Conservation (phyloP, 1,140 invertebrate genomes). For the Pomacea maculata region DNA sequence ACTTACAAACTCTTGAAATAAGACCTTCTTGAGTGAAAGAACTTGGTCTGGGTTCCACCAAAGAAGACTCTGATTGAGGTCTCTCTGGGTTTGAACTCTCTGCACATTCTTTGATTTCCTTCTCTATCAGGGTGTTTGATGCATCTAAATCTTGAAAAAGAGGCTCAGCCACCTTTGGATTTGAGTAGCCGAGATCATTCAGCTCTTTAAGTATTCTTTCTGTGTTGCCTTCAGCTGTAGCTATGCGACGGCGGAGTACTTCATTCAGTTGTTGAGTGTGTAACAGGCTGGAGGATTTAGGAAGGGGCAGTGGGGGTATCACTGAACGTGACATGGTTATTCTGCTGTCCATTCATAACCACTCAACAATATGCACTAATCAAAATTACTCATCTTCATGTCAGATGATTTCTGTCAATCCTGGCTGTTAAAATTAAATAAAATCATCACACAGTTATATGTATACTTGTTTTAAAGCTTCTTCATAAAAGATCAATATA, state of each 20-base stretch:
- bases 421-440: too few relatives aligned
- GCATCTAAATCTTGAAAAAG: too few relatives aligned
- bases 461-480: too few relatives aligned
- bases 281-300: conserved; percentile 16
- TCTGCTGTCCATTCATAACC: background rate
- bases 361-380: background rate
- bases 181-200: conserved; percentile 28
- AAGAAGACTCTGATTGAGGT: background rate
- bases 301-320: conserved; percentile 42
- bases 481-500: too few relatives aligned
- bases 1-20: conserved; percentile 49
- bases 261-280: conserved; percentile 35
- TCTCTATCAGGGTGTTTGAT: background rate
- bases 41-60: conserved; percentile 35
- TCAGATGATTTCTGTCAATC: too few relatives aligned
- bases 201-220: conserved; percentile 40
- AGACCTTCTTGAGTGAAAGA: conserved; percentile 44
- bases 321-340: conserved; percentile 39
- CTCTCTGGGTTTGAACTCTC: background rate
- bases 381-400: too few relatives aligned
- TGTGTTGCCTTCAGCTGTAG: conserved; percentile 44
- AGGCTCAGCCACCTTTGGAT: background rate
- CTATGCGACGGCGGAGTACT: conserved; percentile 43
- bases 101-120: background rate
- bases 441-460: too few relatives aligned